Conservation (phyloP, 2,797 vertebrate genomes). For the Rhynchotus rufescens region DNA sequence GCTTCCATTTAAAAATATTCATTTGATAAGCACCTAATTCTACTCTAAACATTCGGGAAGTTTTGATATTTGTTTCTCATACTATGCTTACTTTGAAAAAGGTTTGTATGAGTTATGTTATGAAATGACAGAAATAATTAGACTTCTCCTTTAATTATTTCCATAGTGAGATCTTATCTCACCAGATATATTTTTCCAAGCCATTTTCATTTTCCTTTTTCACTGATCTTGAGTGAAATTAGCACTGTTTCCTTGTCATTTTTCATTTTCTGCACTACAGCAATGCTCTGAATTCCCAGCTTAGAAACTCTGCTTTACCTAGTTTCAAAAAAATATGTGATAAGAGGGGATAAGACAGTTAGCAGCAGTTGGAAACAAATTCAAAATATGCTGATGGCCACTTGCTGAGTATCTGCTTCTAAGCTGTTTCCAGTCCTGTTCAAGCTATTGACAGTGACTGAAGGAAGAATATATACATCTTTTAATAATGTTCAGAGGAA, state of each 20-base stretch:
- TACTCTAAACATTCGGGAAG: background rate
- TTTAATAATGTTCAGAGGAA: background rate
- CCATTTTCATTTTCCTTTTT: background rate
- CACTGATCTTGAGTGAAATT: background rate
- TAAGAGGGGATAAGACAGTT: background rate
- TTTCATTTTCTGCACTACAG: background rate
- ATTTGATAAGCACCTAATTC: background rate
- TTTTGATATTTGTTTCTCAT: background rate
- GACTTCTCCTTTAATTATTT: background rate
- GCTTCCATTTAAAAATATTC: background rate
- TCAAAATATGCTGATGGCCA: background rate
- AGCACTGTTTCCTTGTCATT: background rate
- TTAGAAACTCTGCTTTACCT: background rate
- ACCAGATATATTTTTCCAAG: background rate
- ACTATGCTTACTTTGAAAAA: background rate
- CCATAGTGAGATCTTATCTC: background rate
- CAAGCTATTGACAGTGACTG: background rate
- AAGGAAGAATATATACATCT: background rate
- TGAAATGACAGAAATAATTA: background rate
- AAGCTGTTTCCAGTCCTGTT: background rate
- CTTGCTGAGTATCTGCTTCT: background rate
- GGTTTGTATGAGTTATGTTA: background rate
- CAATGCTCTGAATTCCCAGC: background rate
- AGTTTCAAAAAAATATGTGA: background rate
- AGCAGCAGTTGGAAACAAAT: background rate